These are phyloP conservation scores for Siniperca undulata DNA, from an alignment of 2,797 vertebrate genomes.

Conservation along the genomic window DNA sequence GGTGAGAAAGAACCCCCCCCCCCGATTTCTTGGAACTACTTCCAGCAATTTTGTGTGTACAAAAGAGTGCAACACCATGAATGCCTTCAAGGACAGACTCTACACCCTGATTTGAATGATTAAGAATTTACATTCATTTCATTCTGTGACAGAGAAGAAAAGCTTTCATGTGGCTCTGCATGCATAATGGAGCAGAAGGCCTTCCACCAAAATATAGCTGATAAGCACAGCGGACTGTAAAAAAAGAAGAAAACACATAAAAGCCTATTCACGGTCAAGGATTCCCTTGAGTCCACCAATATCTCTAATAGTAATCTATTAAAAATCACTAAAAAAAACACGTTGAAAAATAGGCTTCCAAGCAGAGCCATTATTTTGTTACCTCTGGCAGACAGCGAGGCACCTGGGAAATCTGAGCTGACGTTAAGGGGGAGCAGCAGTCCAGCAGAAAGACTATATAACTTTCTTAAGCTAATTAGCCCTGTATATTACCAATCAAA, in stretches of 20 bases:
- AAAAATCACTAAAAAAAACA: slow-evolving; percentile 71
- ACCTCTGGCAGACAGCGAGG: slow-evolving; percentile 84
- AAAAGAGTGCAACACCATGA: background rate
- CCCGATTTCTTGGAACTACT: background rate
- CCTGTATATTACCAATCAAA: slow-evolving; percentile 82
- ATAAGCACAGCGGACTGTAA: slow-evolving; percentile 35
- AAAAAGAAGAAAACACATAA: slow-evolving; percentile 45
- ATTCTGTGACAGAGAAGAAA: background rate
- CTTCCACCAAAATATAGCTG: slow-evolving; percentile 41
- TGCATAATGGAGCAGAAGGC: slow-evolving; percentile 39
- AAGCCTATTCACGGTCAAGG: slow-evolving; percentile 58
- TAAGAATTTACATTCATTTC: background rate
- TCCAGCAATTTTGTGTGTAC: background rate
- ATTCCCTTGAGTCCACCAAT: slow-evolving; percentile 63
- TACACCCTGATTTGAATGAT: too few relatives aligned
- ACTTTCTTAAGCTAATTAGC: slow-evolving; percentile 84
- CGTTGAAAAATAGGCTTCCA: slow-evolving; percentile 70
- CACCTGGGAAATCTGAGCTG: slow-evolving; percentile 86
- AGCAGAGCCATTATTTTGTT: slow-evolving; percentile 81
- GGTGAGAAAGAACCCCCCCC: too few relatives aligned
- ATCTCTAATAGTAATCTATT: slow-evolving; percentile 81
- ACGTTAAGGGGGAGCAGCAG: slow-evolving; percentile 68
- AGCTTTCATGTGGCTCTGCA: slow-evolving; percentile 37
- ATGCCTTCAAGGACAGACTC: background rate
- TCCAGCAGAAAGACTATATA: slow-evolving; percentile 73